Percentiles rank a stretch among this genome's conserved stretches.
These are phyloP conservation scores for Calephelis nemesis DNA, from an alignment of 1,140 invertebrate species.

Conservation along the genomic window DNA sequence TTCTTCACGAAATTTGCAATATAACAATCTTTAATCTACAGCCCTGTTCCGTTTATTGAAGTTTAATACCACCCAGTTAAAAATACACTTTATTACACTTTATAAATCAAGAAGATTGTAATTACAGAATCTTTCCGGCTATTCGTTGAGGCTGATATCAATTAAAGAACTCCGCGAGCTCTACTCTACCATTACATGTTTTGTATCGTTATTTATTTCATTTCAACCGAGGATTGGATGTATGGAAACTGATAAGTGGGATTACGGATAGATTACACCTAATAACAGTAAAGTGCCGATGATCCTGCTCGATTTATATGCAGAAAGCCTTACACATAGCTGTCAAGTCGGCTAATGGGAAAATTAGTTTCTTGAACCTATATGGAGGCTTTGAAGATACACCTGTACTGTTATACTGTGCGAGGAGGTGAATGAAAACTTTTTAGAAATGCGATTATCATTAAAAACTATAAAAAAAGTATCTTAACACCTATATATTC, in stretches of 20 bases:
- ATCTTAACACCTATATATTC: too few species aligned
- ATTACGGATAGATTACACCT: conserved; percentile 35
- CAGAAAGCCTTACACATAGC: not conserved
- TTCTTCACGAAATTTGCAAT: too few species aligned
- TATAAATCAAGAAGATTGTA: conserved; percentile 51
- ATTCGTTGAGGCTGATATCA: conserved; percentile 54
- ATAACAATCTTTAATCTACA: too few species aligned
- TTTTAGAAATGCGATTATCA: too few species aligned
- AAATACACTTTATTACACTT: conserved; percentile 25
- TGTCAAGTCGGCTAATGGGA: conserved; percentile 15
- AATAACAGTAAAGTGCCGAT: conserved; percentile 33
- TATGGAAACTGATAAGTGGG: conserved; percentile 32
- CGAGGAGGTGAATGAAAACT: too few species aligned
- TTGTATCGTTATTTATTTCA: conserved; percentile 46
- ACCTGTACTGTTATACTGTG: not conserved
- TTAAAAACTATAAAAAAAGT: too few species aligned
- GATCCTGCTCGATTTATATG: conserved; percentile 22
- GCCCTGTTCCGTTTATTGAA: not conserved
- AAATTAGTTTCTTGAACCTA: conserved; percentile 16
- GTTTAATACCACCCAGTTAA: conserved; percentile 10
- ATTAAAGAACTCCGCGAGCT: conserved; percentile 42
- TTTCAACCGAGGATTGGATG: conserved; percentile 29
- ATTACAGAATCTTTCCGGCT: conserved; percentile 41
- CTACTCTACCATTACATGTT: conserved; percentile 42
- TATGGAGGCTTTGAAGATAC: conserved; percentile 9